Percentiles rank a stretch among this genome's conserved stretches.
Conservation (phyloP, 2,888 invertebrate genomes). For the Drosophila borealis region DNA sequence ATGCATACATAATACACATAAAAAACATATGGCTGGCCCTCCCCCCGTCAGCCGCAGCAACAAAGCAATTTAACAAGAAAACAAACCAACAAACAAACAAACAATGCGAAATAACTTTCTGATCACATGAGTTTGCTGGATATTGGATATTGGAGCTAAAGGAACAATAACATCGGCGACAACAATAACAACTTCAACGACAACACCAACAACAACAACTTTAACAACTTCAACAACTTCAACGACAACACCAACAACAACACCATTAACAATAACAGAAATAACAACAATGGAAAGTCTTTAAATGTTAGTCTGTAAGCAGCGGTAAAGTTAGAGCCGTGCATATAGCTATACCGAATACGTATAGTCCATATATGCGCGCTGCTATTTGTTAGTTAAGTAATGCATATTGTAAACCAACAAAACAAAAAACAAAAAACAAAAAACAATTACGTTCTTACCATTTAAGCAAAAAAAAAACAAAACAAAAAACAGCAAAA, state of each 20-base stretch:
- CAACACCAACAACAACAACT: constrained; percentile 12
- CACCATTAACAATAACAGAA: constrained; percentile 21
- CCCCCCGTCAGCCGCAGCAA: constrained; percentile 27
- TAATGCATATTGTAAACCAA: constrained; percentile 53
- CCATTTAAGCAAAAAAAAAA: constrained; percentile 52
- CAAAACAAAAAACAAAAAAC: constrained; percentile 46
- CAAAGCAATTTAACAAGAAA: constrained; percentile 36
- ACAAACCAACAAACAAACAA: constrained; percentile 16
- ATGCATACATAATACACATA: constrained; percentile 54
- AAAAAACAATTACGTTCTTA: constrained; percentile 51
- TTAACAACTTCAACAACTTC: constrained; percentile 17
- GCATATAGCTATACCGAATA: constrained; percentile 37
- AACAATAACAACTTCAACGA: not conserved
- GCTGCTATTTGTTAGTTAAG: constrained; percentile 74
- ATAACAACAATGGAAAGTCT: constrained; percentile 67
- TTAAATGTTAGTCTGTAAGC: constrained; percentile 74
- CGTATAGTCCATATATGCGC: constrained; percentile 44
- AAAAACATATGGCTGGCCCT: constrained; percentile 31
- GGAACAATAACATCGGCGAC: not conserved
- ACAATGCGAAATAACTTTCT: constrained; percentile 18
- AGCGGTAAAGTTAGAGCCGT: constrained; percentile 63
- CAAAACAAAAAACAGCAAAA: constrained; percentile 60
- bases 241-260: constrained; percentile 20
- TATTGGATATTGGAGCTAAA: constrained; percentile 3
- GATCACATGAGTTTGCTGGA: constrained; percentile 25